Base-by-base conservation (phyloP, 2,888 invertebrate species). In the Hydropsyche betteni region DNA sequence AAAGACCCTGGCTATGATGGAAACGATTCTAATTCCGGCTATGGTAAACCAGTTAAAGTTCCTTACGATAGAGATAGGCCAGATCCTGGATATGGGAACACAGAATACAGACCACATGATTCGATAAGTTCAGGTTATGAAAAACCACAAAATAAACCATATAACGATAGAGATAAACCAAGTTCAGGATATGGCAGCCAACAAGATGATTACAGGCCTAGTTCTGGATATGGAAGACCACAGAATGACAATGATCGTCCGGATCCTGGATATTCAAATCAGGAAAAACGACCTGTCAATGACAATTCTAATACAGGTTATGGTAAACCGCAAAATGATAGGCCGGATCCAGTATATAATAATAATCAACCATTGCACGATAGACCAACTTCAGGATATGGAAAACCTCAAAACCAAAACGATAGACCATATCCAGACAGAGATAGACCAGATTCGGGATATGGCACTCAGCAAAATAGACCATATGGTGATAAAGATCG, bases 211-310 rank as follows among this genome's bases (percentile, higher is more conserved):
- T 12, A n/a, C 34, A 68, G 12, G 34, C 68, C 68, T 12, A 38
- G 68, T 34, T 34, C 36, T 12, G 38, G 68, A 68, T 68, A 68
- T 36, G 68, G 36, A 12, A 33, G 38, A 24, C 58, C 14, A 44
- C 44, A 44, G 10, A 44, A 44, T 44, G 44, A 55, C 8, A 69
- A 78, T 61, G 78, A 79, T 44, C 75, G 76, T 58, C 77, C 80
- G 24, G 14, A 52, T 36, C 73, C 77, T 64, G 70, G 73, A 64
- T 76, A 64, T 69, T 74, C 34, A 10, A 64, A 75, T 76, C 76
- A 38, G 55, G 69, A 73, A 52, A 68, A 24, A 24, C 24, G 50
- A 69, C 75, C 44, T 10, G 76, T 52, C 24, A 64, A 70, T 51
- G 74, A 76, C 44, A 76, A 52, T 52, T 69, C 68, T 51, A 68